Evolutionary conservation across 2,113 vertebrate genomes (phyloP).

Genomic region (Hippocampus barbouri): DNA sequence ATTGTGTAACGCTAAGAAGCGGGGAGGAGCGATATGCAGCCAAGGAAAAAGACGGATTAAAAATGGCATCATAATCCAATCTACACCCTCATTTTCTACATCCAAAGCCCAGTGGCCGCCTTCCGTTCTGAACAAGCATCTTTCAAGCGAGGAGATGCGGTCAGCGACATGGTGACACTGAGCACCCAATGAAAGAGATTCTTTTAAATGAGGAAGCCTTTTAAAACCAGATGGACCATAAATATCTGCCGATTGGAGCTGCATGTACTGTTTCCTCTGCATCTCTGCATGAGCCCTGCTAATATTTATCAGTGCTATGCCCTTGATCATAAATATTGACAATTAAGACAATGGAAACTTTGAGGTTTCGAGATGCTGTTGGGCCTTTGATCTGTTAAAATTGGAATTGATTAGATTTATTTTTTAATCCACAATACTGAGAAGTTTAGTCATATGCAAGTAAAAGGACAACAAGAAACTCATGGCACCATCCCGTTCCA

Average conservation of each 20-base stretch:
- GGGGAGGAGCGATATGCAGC: constrained; percentile 64
- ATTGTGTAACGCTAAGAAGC: constrained; percentile 65
- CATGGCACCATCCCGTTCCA: too few relatives aligned
- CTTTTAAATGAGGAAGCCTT: constrained; percentile 8
- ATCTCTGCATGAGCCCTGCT: neutral
- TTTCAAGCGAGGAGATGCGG: constrained; percentile 45
- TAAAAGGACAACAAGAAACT: too few relatives aligned
- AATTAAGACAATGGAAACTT: neutral
- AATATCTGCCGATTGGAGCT: constrained; percentile 23
- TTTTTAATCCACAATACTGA: too few relatives aligned
- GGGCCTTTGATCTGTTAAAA: neutral
- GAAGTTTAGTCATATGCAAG: too few relatives aligned
- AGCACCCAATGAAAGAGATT: neutral
- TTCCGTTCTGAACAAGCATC: constrained; percentile 50
- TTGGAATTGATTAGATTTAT: neutral
- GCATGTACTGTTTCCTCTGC: constrained; percentile 2
- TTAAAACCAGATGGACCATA: constrained; percentile 2
- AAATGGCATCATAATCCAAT: constrained; percentile 74
- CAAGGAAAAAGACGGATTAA: constrained; percentile 64
- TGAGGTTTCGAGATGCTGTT: neutral
- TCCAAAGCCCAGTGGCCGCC: constrained; percentile 54
- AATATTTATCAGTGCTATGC: neutral
- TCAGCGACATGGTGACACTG: constrained; percentile 25
- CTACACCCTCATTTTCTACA: constrained; percentile 64
- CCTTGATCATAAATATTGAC: constrained; percentile 8